These are phyloP conservation scores for Drosophila birchii DNA, from an alignment of 2,888 invertebrate species.

Conservation along the genomic window DNA sequence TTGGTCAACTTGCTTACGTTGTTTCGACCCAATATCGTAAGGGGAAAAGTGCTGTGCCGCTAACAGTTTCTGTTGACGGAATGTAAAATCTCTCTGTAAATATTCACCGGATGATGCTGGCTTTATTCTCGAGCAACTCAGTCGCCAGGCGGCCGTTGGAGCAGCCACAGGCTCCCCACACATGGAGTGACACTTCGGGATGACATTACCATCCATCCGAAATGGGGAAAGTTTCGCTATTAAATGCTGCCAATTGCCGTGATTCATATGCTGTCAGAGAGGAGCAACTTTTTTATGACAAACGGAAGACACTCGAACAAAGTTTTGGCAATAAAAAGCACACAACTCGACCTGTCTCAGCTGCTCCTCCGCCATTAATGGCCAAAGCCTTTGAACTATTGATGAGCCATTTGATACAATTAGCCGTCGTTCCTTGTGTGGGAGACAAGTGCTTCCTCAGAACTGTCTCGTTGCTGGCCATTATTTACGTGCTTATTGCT, in stretches of 20 bases:
- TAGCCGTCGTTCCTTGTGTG: slow-evolving; percentile 52
- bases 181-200: slow-evolving; percentile 19
- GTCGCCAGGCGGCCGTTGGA: slow-evolving; percentile 63
- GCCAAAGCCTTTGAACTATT: slow-evolving; percentile 72
- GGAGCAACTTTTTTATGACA: slow-evolving; percentile 67
- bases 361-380: slow-evolving; percentile 35
- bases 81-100: slow-evolving; percentile 32
- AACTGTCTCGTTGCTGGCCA: slow-evolving; percentile 24
- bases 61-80: slow-evolving; percentile 33
- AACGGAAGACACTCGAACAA: slow-evolving; percentile 77
- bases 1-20: slow-evolving; percentile 14
- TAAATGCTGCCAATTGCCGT: slow-evolving; percentile 73
- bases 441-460: slow-evolving; percentile 24
- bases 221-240: slow-evolving; percentile 75
- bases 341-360: slow-evolving; percentile 62
- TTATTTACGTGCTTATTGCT: slow-evolving; percentile 69
- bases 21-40: slow-evolving; percentile 65
- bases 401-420: slow-evolving; percentile 73
- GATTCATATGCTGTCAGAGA: slow-evolving; percentile 71
- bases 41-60: slow-evolving; percentile 57
- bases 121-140: slow-evolving; percentile 42
- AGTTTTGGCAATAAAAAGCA: slow-evolving; percentile 64
- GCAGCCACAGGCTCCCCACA: slow-evolving; percentile 44
- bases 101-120: slow-evolving; percentile 5
- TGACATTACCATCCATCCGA: slow-evolving; percentile 5